Evolutionary conservation across 2,797 vertebrate genomes (phyloP).

Genomic region (Molothrus ater): DNA sequence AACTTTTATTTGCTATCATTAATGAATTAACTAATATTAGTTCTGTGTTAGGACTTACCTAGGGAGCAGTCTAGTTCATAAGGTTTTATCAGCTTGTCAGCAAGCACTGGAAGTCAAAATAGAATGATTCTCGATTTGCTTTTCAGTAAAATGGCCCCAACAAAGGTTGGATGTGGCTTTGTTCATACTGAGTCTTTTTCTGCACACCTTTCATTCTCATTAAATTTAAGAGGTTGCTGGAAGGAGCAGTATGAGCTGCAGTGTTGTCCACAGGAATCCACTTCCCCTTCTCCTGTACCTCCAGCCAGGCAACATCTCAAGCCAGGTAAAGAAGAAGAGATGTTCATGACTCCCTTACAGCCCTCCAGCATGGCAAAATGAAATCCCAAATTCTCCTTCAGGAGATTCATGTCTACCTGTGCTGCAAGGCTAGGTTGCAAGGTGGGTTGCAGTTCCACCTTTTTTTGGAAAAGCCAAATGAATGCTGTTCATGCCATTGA

Average conservation of each 20-base stretch:
- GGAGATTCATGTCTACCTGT: background rate
- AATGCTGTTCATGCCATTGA: background rate
- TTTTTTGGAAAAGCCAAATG: background rate
- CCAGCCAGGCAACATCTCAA: background rate
- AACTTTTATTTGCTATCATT: background rate
- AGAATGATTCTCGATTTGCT: background rate
- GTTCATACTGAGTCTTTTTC: background rate
- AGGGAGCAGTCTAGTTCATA: background rate
- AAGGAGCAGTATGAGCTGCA: background rate
- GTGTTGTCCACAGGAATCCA: background rate
- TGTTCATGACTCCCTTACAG: background rate
- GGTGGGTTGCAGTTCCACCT: background rate
- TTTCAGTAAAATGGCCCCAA: background rate
- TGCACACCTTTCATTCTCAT: background rate
- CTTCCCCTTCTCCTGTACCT: background rate
- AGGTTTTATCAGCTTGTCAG: background rate
- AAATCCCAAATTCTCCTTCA: background rate
- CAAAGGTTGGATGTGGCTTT: background rate
- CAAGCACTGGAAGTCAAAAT: background rate
- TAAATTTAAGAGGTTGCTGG: background rate
- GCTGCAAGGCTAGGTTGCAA: background rate
- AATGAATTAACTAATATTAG: background rate
- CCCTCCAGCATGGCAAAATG: background rate
- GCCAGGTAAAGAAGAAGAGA: background rate
- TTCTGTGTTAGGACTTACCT: background rate